Base-by-base conservation (phyloP, 1,140 invertebrate species). In the Dolichoris vasculosae region DNA sequence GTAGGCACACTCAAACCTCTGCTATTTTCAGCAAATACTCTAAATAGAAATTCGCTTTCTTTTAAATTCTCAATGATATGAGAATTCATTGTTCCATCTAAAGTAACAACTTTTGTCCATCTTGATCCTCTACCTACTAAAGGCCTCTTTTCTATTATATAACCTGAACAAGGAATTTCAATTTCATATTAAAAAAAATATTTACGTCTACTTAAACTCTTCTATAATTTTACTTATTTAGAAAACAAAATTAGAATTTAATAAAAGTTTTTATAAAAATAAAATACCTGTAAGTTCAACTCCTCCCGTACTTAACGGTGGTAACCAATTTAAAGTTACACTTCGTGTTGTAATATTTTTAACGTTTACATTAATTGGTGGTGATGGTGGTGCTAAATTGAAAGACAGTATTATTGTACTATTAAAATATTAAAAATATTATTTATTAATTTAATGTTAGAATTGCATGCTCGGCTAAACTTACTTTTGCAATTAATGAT, bases 121-220 rank as follows among this genome's bases (percentile, higher is more conserved):
- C 89, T 90, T 15, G 92, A 89, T 79, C 90, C 91, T 89, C 95
- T 96, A 48, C 95, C 95, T 67, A 94, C 95, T 71, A 94, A 94
- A 87, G 95, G 95, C 94, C 96, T 97, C 94, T 96, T 98, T 94
- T 99, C 99, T 86, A 99, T 96, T 43, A 99, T 95, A 93, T 99
- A 99, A 83, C 96, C 97, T 97, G 81, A 8, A 83, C 80, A 84
- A 87, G 77, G 71, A 59, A 38, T 30, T 77, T 77, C 0, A 63
- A 40, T 78, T 51, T 78, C 30, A 38, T 67, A 82, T 51, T 43
- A 26, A 46, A 43, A 73, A 7, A 46, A 6, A 46, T 46, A 46
- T 46, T 46, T 46, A 46, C 43, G 6, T 46, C 13, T 46, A 46
- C 23, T 38, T 84, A 64, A 80, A 69, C 35, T 83, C 87, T 67